These are phyloP conservation scores for Edolisoma coerulescens DNA, from an alignment of 2,113 vertebrate genomes.

Conservation along the genomic window DNA sequence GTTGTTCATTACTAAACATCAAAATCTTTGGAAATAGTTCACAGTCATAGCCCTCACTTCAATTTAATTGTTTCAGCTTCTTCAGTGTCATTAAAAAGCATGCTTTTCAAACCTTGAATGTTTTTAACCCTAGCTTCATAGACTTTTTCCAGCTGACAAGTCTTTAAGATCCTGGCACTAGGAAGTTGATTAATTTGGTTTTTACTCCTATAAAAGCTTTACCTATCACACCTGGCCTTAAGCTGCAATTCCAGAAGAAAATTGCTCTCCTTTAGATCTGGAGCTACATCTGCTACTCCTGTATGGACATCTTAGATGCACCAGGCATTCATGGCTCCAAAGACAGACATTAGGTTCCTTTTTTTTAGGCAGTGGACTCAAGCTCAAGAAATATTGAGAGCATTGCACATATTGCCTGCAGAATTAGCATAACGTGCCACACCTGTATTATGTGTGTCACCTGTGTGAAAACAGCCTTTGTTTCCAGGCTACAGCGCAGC, in stretches of 20 bases:
- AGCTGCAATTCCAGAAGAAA: not conserved
- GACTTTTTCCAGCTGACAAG: not conserved
- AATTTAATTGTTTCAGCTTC: not conserved
- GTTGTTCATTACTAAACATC: not conserved
- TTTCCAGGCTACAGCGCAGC: not conserved
- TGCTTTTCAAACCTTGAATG: not conserved
- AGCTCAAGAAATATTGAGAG: not conserved
- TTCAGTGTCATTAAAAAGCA: not conserved
- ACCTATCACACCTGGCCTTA: not conserved
- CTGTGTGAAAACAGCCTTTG: not conserved
- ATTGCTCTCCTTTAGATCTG: not conserved
- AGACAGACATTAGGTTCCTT: not conserved
- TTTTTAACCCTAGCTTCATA: not conserved
- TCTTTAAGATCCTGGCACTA: not conserved
- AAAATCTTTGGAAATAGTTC: not conserved
- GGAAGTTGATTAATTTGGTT: not conserved
- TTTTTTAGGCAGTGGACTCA: not conserved
- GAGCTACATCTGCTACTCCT: not conserved
- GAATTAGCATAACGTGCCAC: not conserved
- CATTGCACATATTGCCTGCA: not conserved
- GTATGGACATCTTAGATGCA: not conserved
- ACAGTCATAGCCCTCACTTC: not conserved
- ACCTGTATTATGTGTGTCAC: no score
- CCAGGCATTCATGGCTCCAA: not conserved
- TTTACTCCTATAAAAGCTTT: not conserved